These are phyloP conservation scores for Drymonia ruficornis DNA, from an alignment of 2,888 invertebrate genomes.

Conservation along the genomic window DNA sequence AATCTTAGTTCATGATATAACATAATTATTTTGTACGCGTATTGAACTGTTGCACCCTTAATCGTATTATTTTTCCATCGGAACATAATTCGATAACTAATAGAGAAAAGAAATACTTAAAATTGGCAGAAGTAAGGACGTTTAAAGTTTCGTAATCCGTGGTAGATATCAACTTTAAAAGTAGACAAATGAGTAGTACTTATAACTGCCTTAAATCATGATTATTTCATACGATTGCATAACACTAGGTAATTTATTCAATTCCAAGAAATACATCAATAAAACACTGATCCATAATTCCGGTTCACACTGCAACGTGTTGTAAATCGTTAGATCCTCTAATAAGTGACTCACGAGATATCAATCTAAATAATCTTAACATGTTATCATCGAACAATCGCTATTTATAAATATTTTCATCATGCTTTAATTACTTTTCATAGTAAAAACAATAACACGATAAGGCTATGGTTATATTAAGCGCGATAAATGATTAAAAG, in stretches of 20 bases:
- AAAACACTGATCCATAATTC: conserved; percentile 1
- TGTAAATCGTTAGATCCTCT: background rate
- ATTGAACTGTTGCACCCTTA: no score
- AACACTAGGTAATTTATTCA: background rate
- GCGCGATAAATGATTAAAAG: no score
- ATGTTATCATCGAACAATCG: conserved; percentile 25
- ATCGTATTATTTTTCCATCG: no score
- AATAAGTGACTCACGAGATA: conserved; percentile 5
- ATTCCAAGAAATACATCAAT: conserved; percentile 6
- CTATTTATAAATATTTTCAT: conserved; percentile 23
- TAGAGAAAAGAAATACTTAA: no score
- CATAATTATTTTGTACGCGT: no score
- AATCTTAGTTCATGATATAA: no score
- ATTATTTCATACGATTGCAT: background rate
- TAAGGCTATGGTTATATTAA: conserved; percentile 16
- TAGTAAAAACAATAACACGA: conserved; percentile 14
- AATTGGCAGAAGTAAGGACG: no score
- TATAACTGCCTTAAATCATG: background rate
- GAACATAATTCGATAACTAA: no score
- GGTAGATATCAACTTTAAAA: no score
- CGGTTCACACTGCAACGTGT: conserved; percentile 3
- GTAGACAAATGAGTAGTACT: no score
- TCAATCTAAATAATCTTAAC: conserved; percentile 25
- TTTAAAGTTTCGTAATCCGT: no score
- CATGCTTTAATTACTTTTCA: conserved; percentile 25